Conservation (phyloP, 2,888 invertebrate genomes). For the Eristalis tenax region DNA sequence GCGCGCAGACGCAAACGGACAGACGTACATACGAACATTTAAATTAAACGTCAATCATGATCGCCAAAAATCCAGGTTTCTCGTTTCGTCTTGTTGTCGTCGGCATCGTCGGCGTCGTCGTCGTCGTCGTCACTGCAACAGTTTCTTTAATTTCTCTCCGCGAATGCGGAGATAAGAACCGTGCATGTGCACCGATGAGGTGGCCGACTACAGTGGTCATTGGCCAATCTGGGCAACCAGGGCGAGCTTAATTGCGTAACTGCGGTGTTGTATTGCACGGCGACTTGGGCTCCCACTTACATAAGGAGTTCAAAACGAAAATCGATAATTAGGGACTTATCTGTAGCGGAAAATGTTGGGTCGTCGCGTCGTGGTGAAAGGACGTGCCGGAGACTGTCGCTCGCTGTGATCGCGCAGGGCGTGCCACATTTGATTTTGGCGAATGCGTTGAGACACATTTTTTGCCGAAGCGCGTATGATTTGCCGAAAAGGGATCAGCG, state of each 20-base stretch:
- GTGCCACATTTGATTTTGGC: not conserved
- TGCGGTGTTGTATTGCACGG: conserved; percentile 21
- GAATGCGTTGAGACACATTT: not conserved
- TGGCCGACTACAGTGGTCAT: conserved; percentile 16
- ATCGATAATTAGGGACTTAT: conserved; percentile 60
- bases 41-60: conserved; percentile 71
- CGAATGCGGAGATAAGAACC: conserved; percentile 57
- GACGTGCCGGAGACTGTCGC: not conserved
- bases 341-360: conserved; percentile 23
- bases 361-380: conserved; percentile 5
- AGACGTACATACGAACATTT: conserved; percentile 54
- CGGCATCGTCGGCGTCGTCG: not conserved
- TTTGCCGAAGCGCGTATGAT: not conserved
- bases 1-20: conserved; percentile 9
- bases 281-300: conserved; percentile 20
- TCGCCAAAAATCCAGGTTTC: conserved; percentile 58
- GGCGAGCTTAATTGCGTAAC: conserved; percentile 55
- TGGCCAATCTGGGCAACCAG: conserved; percentile 19
- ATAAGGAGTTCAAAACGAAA: conserved; percentile 38
- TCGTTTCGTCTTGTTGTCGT: conserved; percentile 18
- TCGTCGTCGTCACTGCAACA: too few relatives aligned
- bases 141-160: conserved; percentile 59
- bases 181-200: conserved; percentile 11
- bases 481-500: not conserved
- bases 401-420: not conserved